Evolutionary conservation across 2,113 vertebrate species (phyloP).

Genomic region (Corythaeola cristata): DNA sequence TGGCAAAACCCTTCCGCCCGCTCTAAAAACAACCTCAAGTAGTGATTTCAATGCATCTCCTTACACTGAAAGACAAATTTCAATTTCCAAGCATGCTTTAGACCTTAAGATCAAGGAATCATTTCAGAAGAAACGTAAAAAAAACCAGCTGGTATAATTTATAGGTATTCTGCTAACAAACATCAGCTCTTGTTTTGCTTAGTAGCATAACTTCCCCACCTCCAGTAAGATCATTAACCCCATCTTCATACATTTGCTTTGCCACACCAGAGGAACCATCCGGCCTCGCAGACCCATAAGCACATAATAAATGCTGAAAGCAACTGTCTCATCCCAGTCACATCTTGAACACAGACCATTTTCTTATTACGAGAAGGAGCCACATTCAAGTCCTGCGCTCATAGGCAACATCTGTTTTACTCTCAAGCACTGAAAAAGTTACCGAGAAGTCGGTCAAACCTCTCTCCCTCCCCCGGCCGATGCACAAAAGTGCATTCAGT

Average conservation of each 20-base stretch:
- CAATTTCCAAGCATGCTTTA: not conserved
- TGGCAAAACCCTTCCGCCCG: not conserved
- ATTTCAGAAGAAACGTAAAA: not conserved
- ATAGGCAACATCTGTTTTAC: slow-evolving; percentile 40
- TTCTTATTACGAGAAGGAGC: not conserved
- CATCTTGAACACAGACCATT: slow-evolving; percentile 55
- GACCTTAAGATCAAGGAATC: not conserved
- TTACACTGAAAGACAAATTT: not conserved
- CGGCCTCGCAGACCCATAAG: not conserved
- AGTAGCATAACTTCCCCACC: not conserved
- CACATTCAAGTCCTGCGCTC: slow-evolving; percentile 13
- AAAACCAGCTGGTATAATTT: not conserved
- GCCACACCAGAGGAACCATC: not conserved
- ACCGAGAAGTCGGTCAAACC: slow-evolving; percentile 1
- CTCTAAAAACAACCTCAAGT: not conserved
- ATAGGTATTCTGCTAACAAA: not conserved
- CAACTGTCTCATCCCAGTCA: not conserved
- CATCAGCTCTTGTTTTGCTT: not conserved
- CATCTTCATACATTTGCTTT: not conserved
- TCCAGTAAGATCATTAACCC: not conserved
- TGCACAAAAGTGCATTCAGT: slow-evolving; percentile 18
- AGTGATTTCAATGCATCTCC: not conserved
- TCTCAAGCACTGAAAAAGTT: slow-evolving; percentile 51
- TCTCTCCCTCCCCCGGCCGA: not conserved
- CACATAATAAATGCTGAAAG: not conserved